These are phyloP conservation scores for Prenolepis imparis DNA, from an alignment of 2,888 invertebrate species.

Conservation along the genomic window DNA sequence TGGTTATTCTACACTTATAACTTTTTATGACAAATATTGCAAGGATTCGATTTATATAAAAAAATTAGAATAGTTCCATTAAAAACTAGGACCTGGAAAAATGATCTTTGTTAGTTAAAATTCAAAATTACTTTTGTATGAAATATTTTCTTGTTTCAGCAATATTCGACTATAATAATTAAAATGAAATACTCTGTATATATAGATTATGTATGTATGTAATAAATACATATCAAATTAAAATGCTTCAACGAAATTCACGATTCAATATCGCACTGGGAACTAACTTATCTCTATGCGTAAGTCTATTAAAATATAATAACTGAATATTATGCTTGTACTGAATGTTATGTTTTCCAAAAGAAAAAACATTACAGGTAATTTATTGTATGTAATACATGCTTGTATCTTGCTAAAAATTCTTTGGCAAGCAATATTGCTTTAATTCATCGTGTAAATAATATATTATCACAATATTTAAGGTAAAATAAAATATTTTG, in stretches of 20 bases:
- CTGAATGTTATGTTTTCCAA: conserved; percentile 7
- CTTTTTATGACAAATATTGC: too few species aligned
- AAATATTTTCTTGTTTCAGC: too few species aligned
- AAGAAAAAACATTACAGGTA: conserved; percentile 57
- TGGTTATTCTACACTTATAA: too few species aligned
- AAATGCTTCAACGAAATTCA: neutral
- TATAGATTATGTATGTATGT: neutral
- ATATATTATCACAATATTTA: conserved; percentile 25
- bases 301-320: conserved; percentile 30
- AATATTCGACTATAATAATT: too few species aligned
- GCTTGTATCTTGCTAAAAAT: conserved; percentile 22
- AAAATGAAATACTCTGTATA: too few species aligned
- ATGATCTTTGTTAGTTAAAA: too few species aligned
- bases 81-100: too few species aligned
- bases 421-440: conserved; percentile 25
- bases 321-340: conserved; percentile 25
- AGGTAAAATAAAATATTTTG: conserved; percentile 35
- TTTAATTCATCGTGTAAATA: conserved; percentile 4
- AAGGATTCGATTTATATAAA: too few species aligned
- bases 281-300: conserved; percentile 10
- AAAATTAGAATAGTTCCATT: too few species aligned
- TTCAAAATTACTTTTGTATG: too few species aligned
- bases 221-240: conserved; percentile 19
- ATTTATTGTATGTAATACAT: neutral
- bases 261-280: neutral